A percentile compares a stretch with the other conserved stretches of the same genome.
phyloP scores from a whole-genome alignment of 2,888 invertebrate species.

The Plusia festucae region DNA sequence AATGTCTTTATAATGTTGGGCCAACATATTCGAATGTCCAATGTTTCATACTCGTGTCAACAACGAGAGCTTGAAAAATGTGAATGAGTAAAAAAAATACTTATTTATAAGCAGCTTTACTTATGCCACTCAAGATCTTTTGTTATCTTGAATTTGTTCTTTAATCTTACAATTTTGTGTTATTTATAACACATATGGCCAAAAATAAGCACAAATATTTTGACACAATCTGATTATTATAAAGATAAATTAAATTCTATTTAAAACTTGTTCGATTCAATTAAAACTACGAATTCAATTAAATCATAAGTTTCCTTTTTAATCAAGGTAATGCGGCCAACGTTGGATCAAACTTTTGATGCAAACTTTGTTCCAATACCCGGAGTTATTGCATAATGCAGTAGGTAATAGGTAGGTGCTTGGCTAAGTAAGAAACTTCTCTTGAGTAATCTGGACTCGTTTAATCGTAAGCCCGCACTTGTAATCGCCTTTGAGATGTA shows the following conservation, averaged over 20 bases:
- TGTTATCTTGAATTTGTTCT: too few relatives aligned
- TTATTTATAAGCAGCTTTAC: too few relatives aligned
- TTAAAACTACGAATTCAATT: not conserved
- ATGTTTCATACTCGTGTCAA: too few relatives aligned
- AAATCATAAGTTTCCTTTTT: not conserved
- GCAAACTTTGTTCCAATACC: slow-evolving; percentile 35
- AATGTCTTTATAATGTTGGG: slow-evolving; percentile 25
- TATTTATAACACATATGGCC: too few relatives aligned
- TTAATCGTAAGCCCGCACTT: slow-evolving; percentile 63
- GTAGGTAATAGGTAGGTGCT: slow-evolving; percentile 58
- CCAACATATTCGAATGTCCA: too few relatives aligned
- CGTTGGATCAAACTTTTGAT: slow-evolving; percentile 43
- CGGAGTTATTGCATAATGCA: slow-evolving; percentile 60
- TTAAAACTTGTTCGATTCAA: not conserved
- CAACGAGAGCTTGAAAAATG: too few relatives aligned
- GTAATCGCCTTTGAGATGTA: slow-evolving; percentile 50
- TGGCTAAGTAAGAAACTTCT: slow-evolving; percentile 58
- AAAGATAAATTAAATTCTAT: not conserved
- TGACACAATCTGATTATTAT: too few relatives aligned
- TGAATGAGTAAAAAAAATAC: too few relatives aligned
- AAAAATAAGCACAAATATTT: too few relatives aligned
- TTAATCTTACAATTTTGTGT: too few relatives aligned
- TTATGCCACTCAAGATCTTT: too few relatives aligned
- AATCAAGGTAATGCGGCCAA: slow-evolving; percentile 2
- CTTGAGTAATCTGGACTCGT: slow-evolving; percentile 62